Evolutionary conservation across 2,113 vertebrate species (phyloP).

Genomic region (Accipiter cooperii): DNA sequence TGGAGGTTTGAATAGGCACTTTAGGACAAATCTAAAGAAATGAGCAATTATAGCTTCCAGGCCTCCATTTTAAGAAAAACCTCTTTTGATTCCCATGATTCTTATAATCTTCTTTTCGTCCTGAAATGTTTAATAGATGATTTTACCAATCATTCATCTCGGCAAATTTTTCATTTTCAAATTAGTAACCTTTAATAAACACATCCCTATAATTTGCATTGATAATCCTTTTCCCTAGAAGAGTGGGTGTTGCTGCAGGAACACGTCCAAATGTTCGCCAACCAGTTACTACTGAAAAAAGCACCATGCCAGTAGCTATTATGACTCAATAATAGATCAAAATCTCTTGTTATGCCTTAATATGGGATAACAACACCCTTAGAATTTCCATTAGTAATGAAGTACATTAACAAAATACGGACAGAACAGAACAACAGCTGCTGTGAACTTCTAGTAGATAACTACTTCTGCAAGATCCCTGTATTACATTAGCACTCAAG

Average conservation of each 20-base stretch:
- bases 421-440: not conserved
- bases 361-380: slow-evolving; percentile 3
- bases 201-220: slow-evolving; percentile 50
- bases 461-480: not conserved
- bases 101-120: not conserved
- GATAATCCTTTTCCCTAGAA: slow-evolving; percentile 62
- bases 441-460: not conserved
- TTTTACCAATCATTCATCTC: slow-evolving; percentile 9
- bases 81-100: not conserved
- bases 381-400: slow-evolving; percentile 31
- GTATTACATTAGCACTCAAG: not conserved
- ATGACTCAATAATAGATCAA: slow-evolving; percentile 50
- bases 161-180: slow-evolving; percentile 29
- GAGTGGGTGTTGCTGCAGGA: slow-evolving; percentile 48
- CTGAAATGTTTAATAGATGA: not conserved
- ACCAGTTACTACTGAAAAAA: slow-evolving; percentile 20
- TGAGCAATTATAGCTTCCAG: not conserved
- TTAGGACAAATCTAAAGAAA: not conserved
- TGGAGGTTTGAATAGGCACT: not conserved
- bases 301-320: slow-evolving; percentile 22
- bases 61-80: not conserved
- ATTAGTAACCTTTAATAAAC: slow-evolving; percentile 51
- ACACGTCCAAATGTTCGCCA: slow-evolving; percentile 45
- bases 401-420: slow-evolving; percentile 5
- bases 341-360: slow-evolving; percentile 30